phyloP scores from a whole-genome alignment of 2,797 vertebrate genomes.

The Rhinogobio ventralis region DNA sequence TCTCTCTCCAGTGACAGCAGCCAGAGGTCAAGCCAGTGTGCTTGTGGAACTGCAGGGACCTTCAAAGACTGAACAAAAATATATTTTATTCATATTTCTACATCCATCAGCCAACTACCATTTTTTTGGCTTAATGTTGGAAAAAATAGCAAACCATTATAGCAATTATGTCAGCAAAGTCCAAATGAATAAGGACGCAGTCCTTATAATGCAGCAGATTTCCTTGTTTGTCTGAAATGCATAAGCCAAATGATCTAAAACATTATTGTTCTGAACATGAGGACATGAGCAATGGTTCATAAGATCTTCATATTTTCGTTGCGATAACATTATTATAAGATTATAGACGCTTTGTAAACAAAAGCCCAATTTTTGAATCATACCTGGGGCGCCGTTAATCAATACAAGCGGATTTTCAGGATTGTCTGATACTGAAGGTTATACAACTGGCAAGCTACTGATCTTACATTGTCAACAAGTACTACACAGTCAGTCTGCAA shows the following conservation, averaged over 20 bases:
- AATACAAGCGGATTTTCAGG: not conserved
- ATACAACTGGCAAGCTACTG: conserved; percentile 12
- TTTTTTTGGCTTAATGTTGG: not conserved
- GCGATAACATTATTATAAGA: not conserved
- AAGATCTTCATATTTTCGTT: not conserved
- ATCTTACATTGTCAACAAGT: conserved; percentile 1
- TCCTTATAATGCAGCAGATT: conserved; percentile 9
- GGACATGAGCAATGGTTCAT: not conserved
- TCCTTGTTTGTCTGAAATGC: conserved; percentile 10
- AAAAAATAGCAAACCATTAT: conserved; percentile 23
- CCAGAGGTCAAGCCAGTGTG: conserved; percentile 55
- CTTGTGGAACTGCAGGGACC: conserved; percentile 51
- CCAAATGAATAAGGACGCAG: not conserved
- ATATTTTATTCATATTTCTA: conserved; percentile 14
- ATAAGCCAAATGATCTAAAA: conserved; percentile 17
- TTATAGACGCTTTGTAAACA: not conserved
- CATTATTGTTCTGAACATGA: conserved; percentile 16
- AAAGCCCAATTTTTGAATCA: not conserved
- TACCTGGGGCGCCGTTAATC: not conserved
- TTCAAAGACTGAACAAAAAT: conserved; percentile 30
- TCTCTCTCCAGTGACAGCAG: conserved; percentile 53
- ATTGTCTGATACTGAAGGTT: conserved; percentile 24
- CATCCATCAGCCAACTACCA: not conserved
- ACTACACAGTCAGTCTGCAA: conserved; percentile 4
- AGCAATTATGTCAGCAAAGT: conserved; percentile 17